Base-by-base conservation (phyloP, 2,113 vertebrate genomes). In the Pterocles gutturalis region DNA sequence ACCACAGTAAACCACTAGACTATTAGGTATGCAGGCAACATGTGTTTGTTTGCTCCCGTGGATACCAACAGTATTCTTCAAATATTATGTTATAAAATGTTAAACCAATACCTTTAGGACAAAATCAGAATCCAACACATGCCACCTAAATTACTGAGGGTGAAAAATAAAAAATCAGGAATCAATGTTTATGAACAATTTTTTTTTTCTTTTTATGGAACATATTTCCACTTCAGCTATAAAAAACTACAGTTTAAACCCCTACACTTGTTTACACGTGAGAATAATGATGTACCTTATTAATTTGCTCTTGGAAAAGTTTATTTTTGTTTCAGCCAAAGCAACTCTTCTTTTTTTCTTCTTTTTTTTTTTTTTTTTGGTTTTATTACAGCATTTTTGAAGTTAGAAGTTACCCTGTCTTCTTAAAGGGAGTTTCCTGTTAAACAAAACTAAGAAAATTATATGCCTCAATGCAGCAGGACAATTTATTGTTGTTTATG, bases 401-500 rank as follows among this genome's bases (percentile, higher is more conserved):
- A 97, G 96, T 97, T 95, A 96, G 87, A 94, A 91, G 70, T 83
- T 97, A 95, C 93, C 69, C 60, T 96, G 94, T 97, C 96, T 96
- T 97, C 98, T 96, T 94, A 96, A 90, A 97, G 97, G 97, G 97
- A 98, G 97, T 98, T 94, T 96, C 94, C 92, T 84, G 83, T 93
- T 97, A 72, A 94, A 96, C 82, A 96, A 98, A 94, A 66, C n/a
- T 95, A 97, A 96, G 96, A 95, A 98, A 98, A 98, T 98, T 98
- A 98, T 90, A 98, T 95, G 94, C 89, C 84, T 98, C 79, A 86
- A 45, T 83, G 83, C 87, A 94, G 58, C 65, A 92, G 70, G 66
- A 92, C 95, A 91, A 97, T 97, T 98, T 97, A 97, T 98, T 98
- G 96, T 97, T 98, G 96, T 98, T 98, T 98, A 96, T 94, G 96